Percentiles rank a stretch among this genome's conserved stretches.
phyloP scores from a whole-genome alignment of 2,797 vertebrate genomes.

The Cyprinodon diabolis region DNA sequence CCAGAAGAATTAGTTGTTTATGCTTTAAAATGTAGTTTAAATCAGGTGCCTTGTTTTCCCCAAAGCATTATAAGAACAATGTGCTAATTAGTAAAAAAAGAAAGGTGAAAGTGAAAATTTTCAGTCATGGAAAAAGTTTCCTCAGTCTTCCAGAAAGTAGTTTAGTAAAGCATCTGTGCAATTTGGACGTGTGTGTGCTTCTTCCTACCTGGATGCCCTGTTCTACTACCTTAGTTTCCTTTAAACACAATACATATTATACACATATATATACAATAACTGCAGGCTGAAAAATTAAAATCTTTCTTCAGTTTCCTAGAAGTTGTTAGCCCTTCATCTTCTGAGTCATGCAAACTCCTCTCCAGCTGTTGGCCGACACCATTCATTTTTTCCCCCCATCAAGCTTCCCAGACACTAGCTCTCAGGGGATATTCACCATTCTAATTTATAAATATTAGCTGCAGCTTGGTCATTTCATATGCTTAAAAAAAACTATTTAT shows the following conservation, averaged over 20 bases:
- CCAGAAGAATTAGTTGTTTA: background rate
- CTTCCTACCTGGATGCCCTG: background rate
- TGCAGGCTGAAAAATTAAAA: no score
- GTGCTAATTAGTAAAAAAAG: background rate
- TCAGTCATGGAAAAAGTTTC: background rate
- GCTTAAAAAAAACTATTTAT: background rate
- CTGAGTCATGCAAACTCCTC: no score
- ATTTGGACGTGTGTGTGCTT: background rate
- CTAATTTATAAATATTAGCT: no score
- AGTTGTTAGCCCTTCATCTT: no score
- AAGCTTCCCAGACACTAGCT: no score
- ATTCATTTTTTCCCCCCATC: no score
- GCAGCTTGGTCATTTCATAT: no score
- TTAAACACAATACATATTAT: background rate
- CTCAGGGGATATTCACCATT: no score
- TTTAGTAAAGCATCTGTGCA: background rate
- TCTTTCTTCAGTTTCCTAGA: no score
- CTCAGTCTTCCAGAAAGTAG: background rate
- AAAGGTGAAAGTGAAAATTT: no score
- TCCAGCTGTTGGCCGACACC: no score
- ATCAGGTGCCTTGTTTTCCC: background rate
- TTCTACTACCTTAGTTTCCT: background rate
- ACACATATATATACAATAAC: background rate
- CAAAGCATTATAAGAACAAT: background rate
- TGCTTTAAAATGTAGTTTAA: background rate